phyloP scores from a whole-genome alignment of 2,888 invertebrate species.

The Mimachlamys varia region DNA sequence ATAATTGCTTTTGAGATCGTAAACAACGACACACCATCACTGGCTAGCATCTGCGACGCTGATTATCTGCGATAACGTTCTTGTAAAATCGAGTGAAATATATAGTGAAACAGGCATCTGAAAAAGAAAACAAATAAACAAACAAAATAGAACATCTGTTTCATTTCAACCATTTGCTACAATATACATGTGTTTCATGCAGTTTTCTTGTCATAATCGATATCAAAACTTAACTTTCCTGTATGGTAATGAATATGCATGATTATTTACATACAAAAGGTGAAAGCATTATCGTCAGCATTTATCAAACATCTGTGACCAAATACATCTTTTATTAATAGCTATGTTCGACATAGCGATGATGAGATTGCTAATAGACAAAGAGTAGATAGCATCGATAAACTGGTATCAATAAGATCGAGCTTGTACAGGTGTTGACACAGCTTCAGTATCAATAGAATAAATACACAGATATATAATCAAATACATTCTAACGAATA shows the following conservation, averaged over 20 bases:
- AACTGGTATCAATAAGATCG: neutral
- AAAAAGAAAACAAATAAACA: neutral
- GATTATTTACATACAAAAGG: neutral
- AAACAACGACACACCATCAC: conserved; percentile 15
- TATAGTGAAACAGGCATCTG: neutral
- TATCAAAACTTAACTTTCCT: neutral
- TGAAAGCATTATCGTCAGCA: neutral
- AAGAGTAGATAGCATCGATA: neutral
- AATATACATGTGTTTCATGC: neutral
- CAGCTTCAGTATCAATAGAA: neutral
- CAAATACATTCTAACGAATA: neutral
- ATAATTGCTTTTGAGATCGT: conserved; percentile 29
- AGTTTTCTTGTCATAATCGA: neutral
- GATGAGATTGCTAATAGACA: neutral
- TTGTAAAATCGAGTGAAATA: neutral
- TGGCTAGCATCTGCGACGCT: conserved; percentile 8
- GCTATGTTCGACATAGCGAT: neutral
- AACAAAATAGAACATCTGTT: neutral
- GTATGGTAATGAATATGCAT: neutral
- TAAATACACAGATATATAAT: neutral
- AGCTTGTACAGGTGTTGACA: neutral
- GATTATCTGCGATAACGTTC: neutral
- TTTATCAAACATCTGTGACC: conserved; percentile 8
- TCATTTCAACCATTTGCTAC: neutral
- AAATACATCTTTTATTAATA: neutral